Evolutionary conservation across 1,140 invertebrate genomes (phyloP).

Genomic region (Drosophila varians): DNA sequence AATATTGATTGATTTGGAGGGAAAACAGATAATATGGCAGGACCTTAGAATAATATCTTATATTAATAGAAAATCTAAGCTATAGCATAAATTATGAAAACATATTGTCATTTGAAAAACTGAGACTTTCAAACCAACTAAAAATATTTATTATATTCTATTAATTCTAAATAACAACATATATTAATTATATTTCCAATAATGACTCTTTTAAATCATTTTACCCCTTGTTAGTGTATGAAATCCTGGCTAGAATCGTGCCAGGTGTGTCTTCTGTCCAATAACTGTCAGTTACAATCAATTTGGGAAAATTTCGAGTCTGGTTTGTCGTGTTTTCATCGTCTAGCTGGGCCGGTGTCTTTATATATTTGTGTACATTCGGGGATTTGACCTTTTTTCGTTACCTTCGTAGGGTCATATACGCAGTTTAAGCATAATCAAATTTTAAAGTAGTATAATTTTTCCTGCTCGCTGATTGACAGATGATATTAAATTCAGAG

Average conservation of each 20-base stretch:
- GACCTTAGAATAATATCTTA: background rate
- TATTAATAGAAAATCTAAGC: too few species aligned
- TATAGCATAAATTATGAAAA: too few species aligned
- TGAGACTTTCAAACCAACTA: too few species aligned
- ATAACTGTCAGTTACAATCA: conserved; percentile 72
- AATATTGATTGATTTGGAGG: background rate
- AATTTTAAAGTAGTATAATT: conserved; percentile 27
- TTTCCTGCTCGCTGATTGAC: conserved; percentile 57
- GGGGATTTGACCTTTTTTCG: conserved; percentile 6
- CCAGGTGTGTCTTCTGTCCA: conserved; percentile 52
- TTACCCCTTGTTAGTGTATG: background rate
- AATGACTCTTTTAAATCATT: background rate
- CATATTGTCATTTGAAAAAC: too few species aligned
- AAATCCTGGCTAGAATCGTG: conserved; percentile 1
- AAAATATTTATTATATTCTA: too few species aligned
- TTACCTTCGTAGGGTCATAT: background rate
- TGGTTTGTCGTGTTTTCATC: conserved; percentile 1
- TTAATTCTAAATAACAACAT: too few species aligned
- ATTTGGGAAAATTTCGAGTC: conserved; percentile 49
- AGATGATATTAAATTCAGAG: conserved; percentile 46
- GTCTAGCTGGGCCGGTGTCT: background rate
- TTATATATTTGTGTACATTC: background rate
- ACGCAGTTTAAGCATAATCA: conserved; percentile 22
- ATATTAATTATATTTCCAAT: too few species aligned
- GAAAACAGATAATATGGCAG: background rate